These are phyloP conservation scores for Polyodon spathula DNA, from an alignment of 2,113 vertebrate species.

Conservation along the genomic window DNA sequence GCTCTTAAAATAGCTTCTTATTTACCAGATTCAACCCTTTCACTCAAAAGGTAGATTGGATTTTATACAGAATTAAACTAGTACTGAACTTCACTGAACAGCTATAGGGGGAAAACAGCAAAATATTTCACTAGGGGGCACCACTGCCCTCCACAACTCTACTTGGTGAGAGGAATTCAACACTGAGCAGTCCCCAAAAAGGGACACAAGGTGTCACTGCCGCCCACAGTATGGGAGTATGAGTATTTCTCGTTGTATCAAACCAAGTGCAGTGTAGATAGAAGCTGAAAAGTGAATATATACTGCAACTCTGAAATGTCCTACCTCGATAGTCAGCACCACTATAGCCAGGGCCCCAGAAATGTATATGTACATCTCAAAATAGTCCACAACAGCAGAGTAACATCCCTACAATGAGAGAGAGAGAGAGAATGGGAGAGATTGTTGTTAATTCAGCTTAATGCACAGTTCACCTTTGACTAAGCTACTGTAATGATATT, in stretches of 20 bases:
- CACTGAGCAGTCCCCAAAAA: neutral
- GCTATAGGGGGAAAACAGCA: too few species aligned
- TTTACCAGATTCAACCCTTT: too few species aligned
- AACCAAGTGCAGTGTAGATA: neutral
- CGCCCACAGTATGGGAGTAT: neutral
- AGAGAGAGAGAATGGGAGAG: too few species aligned
- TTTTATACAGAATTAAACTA: too few species aligned
- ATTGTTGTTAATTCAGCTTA: neutral
- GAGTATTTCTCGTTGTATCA: too few species aligned
- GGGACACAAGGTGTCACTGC: neutral
- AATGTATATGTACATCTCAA: constrained; percentile 81
- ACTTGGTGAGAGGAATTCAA: too few species aligned
- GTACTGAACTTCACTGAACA: too few species aligned
- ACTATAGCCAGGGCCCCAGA: constrained; percentile 82
- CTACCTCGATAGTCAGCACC: constrained; percentile 80
- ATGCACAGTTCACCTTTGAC: too few species aligned
- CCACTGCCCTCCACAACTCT: constrained; percentile 1
- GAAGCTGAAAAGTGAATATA: neutral
- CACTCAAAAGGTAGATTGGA: too few species aligned
- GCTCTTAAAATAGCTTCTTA: too few species aligned
- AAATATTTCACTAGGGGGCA: neutral
- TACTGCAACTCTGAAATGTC: constrained; percentile 12
- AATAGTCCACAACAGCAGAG: constrained; percentile 75
- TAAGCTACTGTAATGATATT: too few species aligned
- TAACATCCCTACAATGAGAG: constrained; percentile 71